Evolutionary conservation across 1,140 invertebrate genomes (phyloP), one percentile per base, ranked within the genome.

Genomic region (Drosophila navojoa): DNA sequence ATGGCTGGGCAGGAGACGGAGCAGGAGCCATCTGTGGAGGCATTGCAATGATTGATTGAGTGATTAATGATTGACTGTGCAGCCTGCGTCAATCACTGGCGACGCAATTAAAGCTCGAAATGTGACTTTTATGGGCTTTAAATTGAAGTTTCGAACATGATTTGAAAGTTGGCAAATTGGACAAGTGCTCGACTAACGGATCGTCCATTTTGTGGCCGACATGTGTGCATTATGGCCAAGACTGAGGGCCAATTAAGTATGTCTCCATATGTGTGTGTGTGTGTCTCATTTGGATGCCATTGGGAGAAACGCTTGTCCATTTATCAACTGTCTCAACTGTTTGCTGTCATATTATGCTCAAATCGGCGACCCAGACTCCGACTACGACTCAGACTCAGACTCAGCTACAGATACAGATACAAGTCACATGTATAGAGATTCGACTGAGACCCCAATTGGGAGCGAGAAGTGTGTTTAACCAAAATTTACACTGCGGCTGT

Each of bases 321-420:
- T 91, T 91, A 91, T 91, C 90, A 91, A 77, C 38, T 55, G 70
- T 22, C 77, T 76, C 77, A 90, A 90, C 74, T 91, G 84, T 90
- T 86, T 78, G 73, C 90, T 91, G 90, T 91, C 90, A 91, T 91
- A 91, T 91, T 91, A 91, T 72, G 85, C 76, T 79, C 81, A 79
- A 91, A 71, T 80, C 77, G 81, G 79, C 71, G 54, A 59, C 63
- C 63, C 70, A 54, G 55, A 67, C 55, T 49, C 68, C 69, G 64
- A 69, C 55, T 49, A 64, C 69, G 64, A 69, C 22, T 53, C 71
- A 44, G 11, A 67, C 49, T 49, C 70, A 71, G 64, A 69, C 22
- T 53, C 71, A 44, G 11, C 16, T 10, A 60, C 44, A 60, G 19
- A 25, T 38, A 42, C 45, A 25, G 32, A 16, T 45, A 62, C n/a